A percentile compares a stretch with the other conserved stretches of the same genome.
phyloP scores from a whole-genome alignment of 1,140 invertebrate genomes.

The Armadillidium nasatum region DNA sequence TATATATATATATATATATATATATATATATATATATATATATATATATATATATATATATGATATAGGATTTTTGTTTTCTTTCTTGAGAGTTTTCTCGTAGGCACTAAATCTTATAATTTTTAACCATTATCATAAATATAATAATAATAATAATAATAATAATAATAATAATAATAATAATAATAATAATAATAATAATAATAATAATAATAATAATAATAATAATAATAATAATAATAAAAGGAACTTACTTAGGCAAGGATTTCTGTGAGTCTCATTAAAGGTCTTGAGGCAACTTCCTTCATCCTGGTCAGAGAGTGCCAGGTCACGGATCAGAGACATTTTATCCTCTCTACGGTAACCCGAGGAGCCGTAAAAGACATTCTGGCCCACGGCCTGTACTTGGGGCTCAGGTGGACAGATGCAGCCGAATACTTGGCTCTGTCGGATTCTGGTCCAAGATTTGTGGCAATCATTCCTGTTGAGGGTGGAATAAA shows the following conservation, averaged over 20 bases:
- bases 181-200: too few relatives aligned
- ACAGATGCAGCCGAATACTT: slow-evolving; percentile 35
- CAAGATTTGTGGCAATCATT: slow-evolving; percentile 31
- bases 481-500: slow-evolving; percentile 23
- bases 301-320: background rate
- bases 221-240: too few relatives aligned
- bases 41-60: too few relatives aligned
- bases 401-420: slow-evolving; percentile 11
- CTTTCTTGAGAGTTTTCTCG: too few relatives aligned
- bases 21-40: too few relatives aligned
- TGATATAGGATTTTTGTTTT: too few relatives aligned
- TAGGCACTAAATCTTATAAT: too few relatives aligned
- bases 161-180: too few relatives aligned
- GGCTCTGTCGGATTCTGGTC: slow-evolving; percentile 31
- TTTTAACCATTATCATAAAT: too few relatives aligned
- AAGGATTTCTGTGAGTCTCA: slow-evolving; percentile 34
- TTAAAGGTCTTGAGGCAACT: slow-evolving; percentile 31
- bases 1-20: too few relatives aligned
- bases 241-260: slow-evolving; percentile 35
- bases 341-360: background rate
- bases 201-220: too few relatives aligned
- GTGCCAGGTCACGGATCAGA: background rate
- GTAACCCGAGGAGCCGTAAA: background rate
- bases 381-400: background rate
- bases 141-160: too few relatives aligned